Evolutionary conservation across 1,140 invertebrate species (phyloP).

Genomic region (Bombus confusus): DNA sequence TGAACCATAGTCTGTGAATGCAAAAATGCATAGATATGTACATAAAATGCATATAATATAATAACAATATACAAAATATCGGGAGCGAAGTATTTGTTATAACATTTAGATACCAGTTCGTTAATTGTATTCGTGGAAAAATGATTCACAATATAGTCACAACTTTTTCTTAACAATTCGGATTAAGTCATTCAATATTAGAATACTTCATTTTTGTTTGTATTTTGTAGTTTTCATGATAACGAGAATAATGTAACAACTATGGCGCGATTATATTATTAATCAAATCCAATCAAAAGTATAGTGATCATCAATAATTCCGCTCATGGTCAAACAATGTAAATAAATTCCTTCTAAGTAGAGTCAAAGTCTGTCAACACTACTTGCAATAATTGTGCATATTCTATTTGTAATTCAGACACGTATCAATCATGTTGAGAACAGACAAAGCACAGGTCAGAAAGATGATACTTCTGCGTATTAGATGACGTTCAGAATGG

Average conservation of each 20-base stretch:
- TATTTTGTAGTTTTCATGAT: no score
- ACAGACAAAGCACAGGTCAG: background rate
- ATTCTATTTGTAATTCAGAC: background rate
- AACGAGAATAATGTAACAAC: no score
- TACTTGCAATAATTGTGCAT: background rate
- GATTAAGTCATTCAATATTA: no score
- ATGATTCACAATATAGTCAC: background rate
- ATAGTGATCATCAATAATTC: background rate
- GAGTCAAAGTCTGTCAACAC: background rate
- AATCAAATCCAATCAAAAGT: no score
- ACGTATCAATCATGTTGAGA: background rate
- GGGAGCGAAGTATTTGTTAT: background rate
- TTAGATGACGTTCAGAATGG: background rate
- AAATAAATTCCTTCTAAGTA: background rate
- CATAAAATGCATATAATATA: background rate
- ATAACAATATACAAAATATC: background rate
- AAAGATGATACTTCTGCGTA: background rate
- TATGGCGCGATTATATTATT: no score
- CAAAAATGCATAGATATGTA: background rate
- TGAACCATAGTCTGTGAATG: background rate
- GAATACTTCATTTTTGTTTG: no score
- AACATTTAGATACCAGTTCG: no score
- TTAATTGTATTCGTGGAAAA: background rate
- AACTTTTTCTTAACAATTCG: background rate
- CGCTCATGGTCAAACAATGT: background rate